Base-by-base conservation (phyloP, 2,797 vertebrate species). In the Leuciscus waleckii region DNA sequence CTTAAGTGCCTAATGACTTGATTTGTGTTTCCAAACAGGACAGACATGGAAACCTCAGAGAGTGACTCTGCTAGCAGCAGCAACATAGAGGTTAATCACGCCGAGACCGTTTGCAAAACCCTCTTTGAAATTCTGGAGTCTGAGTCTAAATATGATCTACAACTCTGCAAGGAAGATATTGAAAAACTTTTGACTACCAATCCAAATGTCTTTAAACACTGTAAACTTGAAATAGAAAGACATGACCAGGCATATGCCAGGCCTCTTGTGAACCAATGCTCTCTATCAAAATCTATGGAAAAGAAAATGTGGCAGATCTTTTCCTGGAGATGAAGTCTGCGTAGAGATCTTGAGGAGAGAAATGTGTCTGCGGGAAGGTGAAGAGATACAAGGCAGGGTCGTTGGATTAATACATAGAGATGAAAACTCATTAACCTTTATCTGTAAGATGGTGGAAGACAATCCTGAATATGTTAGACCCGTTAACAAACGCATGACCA, bases 241-340 rank as follows among this genome's bases (percentile, higher is more conserved):
- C 71, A 68, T 23, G 80, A 89, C 76, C 46, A 73, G 61, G 89
- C 83, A 1, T 69, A 70, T 58, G 89, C 89, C 17, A 87, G 43
- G 39, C 83, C 89, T 69, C 21, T 88, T 21, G 2, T 39, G 83
- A 88, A 23, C 85, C 80, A 29, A 87, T 13, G 9, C 14, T 74
- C 19, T 5, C 0, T 23, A 89, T 89, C 17, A 69, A 32, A 46
- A 88, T 89, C 51, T 80, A 0, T 76, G 89, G 89, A 80, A 71
- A 11, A 29, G 76, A 88, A 16, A 4, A 85, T 69, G 46, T 89
- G 83, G 87, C 46, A 82, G 85, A 41, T 86, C 85, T 17, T 85
- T 89, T 29, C 83, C 83, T 76, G 83, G 49, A 35, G 89, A 89
- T 73, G 83, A 85, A 61, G 89, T 89, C 21, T 89, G 89, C 39